Evolutionary conservation across 2,797 vertebrate genomes (phyloP).

Genomic region (Smutsia gigantea): DNA sequence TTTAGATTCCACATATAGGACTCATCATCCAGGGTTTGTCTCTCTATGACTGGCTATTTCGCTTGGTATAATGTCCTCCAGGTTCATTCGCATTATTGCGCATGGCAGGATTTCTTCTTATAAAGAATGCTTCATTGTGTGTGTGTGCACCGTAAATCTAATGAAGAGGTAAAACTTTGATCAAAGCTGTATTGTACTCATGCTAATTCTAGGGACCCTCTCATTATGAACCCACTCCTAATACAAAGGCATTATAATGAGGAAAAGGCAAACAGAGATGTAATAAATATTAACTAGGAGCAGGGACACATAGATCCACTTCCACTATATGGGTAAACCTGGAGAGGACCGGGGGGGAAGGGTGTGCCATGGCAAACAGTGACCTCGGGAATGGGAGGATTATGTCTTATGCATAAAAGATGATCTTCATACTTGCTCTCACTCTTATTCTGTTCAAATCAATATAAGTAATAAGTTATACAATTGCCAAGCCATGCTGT

Average conservation of each 20-base stretch:
- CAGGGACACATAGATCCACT: neutral
- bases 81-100: neutral
- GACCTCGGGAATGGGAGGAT: neutral
- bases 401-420: neutral
- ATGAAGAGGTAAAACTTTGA: neutral
- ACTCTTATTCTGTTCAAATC: neutral
- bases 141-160: neutral
- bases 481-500: neutral
- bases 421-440: neutral
- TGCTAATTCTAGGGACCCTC: neutral
- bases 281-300: neutral
- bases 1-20: neutral
- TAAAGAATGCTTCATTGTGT: neutral
- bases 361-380: neutral
- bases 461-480: neutral
- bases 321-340: neutral
- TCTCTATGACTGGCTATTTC: neutral
- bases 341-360: neutral
- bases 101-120: neutral
- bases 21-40: neutral
- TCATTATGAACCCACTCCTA: rapidly evolving
- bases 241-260: neutral
- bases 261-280: neutral
- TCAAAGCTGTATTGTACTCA: neutral
- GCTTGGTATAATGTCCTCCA: neutral